phyloP scores from a whole-genome alignment of 2,797 vertebrate genomes.

The Anguilla marmorata region DNA sequence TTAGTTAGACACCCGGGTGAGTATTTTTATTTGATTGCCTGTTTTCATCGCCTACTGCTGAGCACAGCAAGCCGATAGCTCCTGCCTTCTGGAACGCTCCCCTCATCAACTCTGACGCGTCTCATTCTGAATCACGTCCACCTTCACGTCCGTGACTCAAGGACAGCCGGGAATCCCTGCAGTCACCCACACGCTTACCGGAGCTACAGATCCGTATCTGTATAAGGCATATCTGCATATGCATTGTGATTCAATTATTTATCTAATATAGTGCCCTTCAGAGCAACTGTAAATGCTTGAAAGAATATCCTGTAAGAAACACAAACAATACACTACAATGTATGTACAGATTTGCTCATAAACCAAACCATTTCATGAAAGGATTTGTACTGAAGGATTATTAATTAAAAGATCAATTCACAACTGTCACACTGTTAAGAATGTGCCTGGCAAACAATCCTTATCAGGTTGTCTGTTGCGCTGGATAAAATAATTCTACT shows the following conservation, averaged over 20 bases:
- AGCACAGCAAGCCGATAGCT: neutral
- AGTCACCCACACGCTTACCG: conserved; percentile 38
- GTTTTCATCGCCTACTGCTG: neutral
- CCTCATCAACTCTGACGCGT: neutral
- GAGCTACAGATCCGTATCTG: conserved; percentile 45
- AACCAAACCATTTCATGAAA: neutral
- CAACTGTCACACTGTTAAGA: neutral
- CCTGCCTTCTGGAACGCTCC: neutral
- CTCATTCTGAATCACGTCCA: neutral
- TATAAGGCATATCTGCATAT: neutral
- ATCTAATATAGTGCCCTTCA: conserved; percentile 47
- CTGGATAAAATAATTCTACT: neutral
- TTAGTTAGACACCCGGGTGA: neutral
- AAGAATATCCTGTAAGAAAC: conserved; percentile 41
- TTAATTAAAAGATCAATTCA: neutral
- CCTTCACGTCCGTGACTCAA: conserved; percentile 55
- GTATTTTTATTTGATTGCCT: neutral
- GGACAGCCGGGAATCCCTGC: conserved; percentile 52
- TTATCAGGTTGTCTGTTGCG: neutral
- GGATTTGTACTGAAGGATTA: neutral
- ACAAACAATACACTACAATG: neutral
- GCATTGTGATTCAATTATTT: neutral
- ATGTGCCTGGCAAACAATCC: neutral
- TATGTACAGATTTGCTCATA: neutral
- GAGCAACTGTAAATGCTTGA: conserved; percentile 13